Evolutionary conservation across 1,140 invertebrate species (phyloP).

Genomic region (Lepidurus arcticus): DNA sequence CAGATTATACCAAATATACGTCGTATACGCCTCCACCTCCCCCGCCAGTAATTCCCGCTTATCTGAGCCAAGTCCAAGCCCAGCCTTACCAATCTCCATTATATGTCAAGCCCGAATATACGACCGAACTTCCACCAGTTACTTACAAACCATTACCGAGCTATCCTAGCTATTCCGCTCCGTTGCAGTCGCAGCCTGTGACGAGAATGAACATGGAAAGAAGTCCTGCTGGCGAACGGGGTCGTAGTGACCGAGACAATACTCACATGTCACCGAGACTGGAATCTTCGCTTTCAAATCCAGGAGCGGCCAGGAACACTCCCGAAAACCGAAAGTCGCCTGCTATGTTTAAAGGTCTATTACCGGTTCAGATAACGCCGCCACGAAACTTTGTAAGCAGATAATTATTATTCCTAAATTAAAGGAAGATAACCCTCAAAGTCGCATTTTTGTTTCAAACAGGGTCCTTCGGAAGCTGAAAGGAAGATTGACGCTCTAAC

Average conservation of each 20-base stretch:
- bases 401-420: neutral
- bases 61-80: neutral
- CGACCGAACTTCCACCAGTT: neutral
- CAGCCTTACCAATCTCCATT: neutral
- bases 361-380: constrained; percentile 1
- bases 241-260: neutral
- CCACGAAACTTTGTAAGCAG: neutral
- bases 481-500: constrained; percentile 85
- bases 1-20: neutral
- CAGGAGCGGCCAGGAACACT: neutral
- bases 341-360: neutral
- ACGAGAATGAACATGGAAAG: neutral
- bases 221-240: neutral
- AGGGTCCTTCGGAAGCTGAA: constrained; percentile 82
- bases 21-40: neutral
- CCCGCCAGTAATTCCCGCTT: neutral
- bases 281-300: neutral
- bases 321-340: neutral
- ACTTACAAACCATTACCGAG: neutral
- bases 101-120: neutral
- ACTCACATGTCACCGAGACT: neutral
- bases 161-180: neutral
- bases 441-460: constrained; percentile 38
- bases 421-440: neutral
- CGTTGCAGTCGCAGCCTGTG: neutral